phyloP scores from a whole-genome alignment of 2,113 vertebrate genomes.

The Euleptes europaea region DNA sequence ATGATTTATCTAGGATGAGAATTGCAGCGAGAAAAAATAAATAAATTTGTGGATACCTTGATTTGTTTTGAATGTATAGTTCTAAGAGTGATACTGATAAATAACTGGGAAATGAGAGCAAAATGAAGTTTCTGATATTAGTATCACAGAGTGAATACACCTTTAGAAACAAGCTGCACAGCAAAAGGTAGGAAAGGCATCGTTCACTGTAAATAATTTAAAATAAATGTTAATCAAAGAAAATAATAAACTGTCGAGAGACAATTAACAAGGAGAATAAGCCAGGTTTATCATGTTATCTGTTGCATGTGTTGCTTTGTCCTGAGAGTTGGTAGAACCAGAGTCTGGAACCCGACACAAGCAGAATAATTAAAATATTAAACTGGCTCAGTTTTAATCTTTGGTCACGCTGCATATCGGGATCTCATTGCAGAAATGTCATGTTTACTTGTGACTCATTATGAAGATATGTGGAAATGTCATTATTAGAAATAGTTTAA shows the following conservation, averaged over 20 bases:
- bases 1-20: neutral
- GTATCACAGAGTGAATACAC: constrained; percentile 27
- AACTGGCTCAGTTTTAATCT: constrained; percentile 57
- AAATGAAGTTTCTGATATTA: constrained; percentile 52
- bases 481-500: constrained; percentile 64
- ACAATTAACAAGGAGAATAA: constrained; percentile 41
- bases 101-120: constrained; percentile 41
- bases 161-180: constrained; percentile 51
- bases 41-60: constrained; percentile 9
- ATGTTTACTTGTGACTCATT: constrained; percentile 64
- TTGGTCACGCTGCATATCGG: constrained; percentile 54
- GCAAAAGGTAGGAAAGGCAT: constrained; percentile 62
- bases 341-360: constrained; percentile 41
- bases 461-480: constrained; percentile 67
- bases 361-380: constrained; percentile 60
- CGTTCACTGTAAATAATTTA: constrained; percentile 55
- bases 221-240: constrained; percentile 57
- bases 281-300: constrained; percentile 67
- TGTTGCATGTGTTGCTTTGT: constrained; percentile 65
- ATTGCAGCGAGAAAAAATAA: neutral
- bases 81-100: neutral
- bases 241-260: constrained; percentile 59
- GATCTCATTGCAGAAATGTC: constrained; percentile 58
- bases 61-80: neutral
- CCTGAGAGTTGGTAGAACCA: constrained; percentile 39